A percentile compares a stretch with the other conserved stretches of the same genome.
These are phyloP conservation scores for Globodera ellingtonae DNA, from an alignment of 1,140 invertebrate genomes.

Conservation along the genomic window DNA sequence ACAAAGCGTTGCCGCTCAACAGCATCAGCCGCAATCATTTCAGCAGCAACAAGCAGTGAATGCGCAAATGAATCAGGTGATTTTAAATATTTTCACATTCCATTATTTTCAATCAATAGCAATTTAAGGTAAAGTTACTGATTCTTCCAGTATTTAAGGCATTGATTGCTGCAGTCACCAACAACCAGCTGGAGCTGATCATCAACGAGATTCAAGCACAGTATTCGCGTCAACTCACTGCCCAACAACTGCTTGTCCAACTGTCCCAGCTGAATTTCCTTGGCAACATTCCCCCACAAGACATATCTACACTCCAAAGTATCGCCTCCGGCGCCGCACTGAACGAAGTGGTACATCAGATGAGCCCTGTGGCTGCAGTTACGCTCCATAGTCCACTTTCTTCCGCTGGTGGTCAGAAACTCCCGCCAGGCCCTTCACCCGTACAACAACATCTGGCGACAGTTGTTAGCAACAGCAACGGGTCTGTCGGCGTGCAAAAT, in stretches of 20 bases:
- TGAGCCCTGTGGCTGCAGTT: constrained; percentile 26
- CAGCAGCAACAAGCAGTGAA: background rate
- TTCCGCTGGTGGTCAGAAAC: background rate
- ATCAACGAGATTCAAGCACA: constrained; percentile 30
- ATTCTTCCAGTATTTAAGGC: background rate
- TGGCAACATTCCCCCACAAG: constrained; percentile 18
- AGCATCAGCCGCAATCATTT: constrained; percentile 5
- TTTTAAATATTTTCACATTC: no score
- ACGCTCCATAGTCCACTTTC: constrained; percentile 26
- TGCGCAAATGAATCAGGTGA: constrained; percentile 16
- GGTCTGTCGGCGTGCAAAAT: background rate
- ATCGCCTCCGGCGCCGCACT: constrained; percentile 26
- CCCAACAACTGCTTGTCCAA: constrained; percentile 11
- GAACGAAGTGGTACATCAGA: constrained; percentile 19
- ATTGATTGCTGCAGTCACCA: background rate
- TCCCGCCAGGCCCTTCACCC: constrained; percentile 22
- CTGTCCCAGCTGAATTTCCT: constrained; percentile 19
- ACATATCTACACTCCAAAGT: constrained; percentile 15
- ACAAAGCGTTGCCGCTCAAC: constrained; percentile 20
- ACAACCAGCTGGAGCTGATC: constrained; percentile 24
- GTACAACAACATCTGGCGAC: constrained; percentile 7
- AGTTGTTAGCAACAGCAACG: background rate
- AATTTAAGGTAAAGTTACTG: no score
- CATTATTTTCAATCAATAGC: no score
- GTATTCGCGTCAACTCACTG: constrained; percentile 27